Evolutionary conservation across 2,888 invertebrate species (phyloP).

Genomic region (Mamestra brassicae): DNA sequence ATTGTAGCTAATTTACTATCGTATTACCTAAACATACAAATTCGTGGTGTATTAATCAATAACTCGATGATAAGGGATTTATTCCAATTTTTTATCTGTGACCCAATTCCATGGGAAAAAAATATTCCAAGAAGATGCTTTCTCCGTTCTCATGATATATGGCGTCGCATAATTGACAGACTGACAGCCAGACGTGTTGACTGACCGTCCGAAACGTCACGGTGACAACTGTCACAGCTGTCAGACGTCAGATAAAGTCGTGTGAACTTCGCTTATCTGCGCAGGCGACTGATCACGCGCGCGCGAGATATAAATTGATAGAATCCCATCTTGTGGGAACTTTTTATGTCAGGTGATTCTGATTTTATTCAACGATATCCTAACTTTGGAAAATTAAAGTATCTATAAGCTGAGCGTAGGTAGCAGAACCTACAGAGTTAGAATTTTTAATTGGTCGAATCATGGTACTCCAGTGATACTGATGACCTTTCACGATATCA

Average conservation of each 20-base stretch:
- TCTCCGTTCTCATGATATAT: conserved; percentile 45
- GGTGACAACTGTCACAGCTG: conserved; percentile 77
- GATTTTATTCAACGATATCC: neutral
- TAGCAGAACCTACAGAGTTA: neutral
- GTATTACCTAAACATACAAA: neutral
- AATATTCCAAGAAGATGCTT: conserved; percentile 19
- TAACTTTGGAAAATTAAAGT: neutral
- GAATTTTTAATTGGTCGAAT: neutral
- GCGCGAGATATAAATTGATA: conserved; percentile 60
- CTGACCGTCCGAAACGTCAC: conserved; percentile 71
- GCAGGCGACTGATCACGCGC: conserved; percentile 64
- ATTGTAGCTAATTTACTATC: neutral
- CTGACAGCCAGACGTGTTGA: conserved; percentile 71
- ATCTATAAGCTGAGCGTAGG: neutral
- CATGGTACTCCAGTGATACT: neutral
- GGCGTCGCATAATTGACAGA: conserved; percentile 52
- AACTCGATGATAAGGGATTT: neutral
- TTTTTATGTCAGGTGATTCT: conserved; percentile 15
- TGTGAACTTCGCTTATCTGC: conserved; percentile 83
- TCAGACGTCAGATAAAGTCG: conserved; percentile 79
- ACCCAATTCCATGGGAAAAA: conserved; percentile 25
- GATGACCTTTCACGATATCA: neutral
- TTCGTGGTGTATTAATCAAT: neutral
- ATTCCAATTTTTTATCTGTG: neutral
- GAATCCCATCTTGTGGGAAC: conserved; percentile 50